Evolutionary conservation across 2,888 invertebrate genomes (phyloP).

Genomic region (Lithophane ornitopus): DNA sequence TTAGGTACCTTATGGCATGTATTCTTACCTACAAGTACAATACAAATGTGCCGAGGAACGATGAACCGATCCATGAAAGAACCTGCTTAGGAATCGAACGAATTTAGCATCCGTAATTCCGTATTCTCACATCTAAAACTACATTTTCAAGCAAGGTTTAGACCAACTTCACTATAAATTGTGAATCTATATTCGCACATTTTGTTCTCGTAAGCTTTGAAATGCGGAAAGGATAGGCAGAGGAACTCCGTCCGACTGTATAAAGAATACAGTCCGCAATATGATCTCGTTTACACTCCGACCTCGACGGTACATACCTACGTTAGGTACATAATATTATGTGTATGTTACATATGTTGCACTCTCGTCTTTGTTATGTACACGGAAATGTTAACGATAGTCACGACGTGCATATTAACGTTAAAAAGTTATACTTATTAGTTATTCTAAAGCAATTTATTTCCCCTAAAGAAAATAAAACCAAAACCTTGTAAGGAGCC

Average conservation of each 20-base stretch:
- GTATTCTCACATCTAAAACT: not conserved
- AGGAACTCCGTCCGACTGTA: not conserved
- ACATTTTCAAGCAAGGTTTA: constrained; percentile 13
- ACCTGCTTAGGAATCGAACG: not conserved
- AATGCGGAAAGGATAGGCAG: constrained; percentile 25
- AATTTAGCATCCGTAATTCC: not conserved
- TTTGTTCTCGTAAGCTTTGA: constrained; percentile 12
- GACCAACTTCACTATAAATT: not conserved
- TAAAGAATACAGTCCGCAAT: constrained; percentile 22
- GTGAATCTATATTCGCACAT: constrained; percentile 34
- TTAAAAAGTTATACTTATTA: not conserved
- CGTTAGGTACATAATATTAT: not conserved
- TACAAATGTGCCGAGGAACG: not conserved
- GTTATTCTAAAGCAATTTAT: not conserved
- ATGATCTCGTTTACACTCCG: constrained; percentile 41
- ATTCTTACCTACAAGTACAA: too few relatives aligned
- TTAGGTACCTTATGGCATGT: not conserved
- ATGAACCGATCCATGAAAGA: not conserved
- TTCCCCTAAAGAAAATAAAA: not conserved
- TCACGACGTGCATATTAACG: not conserved
- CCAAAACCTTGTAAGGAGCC: too few relatives aligned
- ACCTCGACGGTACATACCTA: constrained; percentile 11
- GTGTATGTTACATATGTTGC: constrained; percentile 12
- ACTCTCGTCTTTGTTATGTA: constrained; percentile 1
- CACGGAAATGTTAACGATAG: not conserved